These are phyloP conservation scores for Brachirus orientalis DNA, from an alignment of 2,113 vertebrate species.

Conservation along the genomic window DNA sequence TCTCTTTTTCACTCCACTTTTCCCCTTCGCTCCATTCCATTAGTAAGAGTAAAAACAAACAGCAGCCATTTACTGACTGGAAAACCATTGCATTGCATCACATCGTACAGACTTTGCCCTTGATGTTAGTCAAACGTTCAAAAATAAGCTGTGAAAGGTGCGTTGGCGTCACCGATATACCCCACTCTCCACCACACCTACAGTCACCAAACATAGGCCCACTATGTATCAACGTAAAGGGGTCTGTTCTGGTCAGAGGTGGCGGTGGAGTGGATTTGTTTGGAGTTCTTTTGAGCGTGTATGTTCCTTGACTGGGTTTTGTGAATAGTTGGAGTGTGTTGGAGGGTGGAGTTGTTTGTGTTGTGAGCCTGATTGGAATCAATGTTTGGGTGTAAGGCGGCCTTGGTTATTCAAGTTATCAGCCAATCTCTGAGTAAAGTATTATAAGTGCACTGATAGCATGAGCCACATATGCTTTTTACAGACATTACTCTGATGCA, in stretches of 20 bases:
- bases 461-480: conserved; percentile 15
- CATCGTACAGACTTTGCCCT: conserved; percentile 63
- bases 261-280: conserved; percentile 46
- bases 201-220: conserved; percentile 54
- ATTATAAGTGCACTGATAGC: conserved; percentile 14
- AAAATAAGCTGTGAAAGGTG: conserved; percentile 75
- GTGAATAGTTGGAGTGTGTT: conserved; percentile 68
- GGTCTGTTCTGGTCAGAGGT: conserved; percentile 64
- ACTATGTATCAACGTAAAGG: conserved; percentile 59
- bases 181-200: conserved; percentile 71
- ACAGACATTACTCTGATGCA: conserved; percentile 17
- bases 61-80: conserved; percentile 66
- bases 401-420: conserved; percentile 49
- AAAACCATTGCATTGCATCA: conserved; percentile 74
- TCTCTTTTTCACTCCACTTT: conserved; percentile 49
- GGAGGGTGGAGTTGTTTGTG: conserved; percentile 66
- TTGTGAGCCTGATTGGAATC: conserved; percentile 57
- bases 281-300: conserved; percentile 35
- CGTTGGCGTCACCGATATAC: conserved; percentile 67
- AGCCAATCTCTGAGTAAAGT: conserved; percentile 27
- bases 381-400: conserved; percentile 44
- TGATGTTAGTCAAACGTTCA: conserved; percentile 58
- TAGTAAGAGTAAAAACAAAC: conserved; percentile 79
- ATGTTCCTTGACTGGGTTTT: conserved; percentile 37
- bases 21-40: conserved; percentile 63